Evolutionary conservation across 2,113 vertebrate species (phyloP).

Genomic region (Catharus fuscescens): DNA sequence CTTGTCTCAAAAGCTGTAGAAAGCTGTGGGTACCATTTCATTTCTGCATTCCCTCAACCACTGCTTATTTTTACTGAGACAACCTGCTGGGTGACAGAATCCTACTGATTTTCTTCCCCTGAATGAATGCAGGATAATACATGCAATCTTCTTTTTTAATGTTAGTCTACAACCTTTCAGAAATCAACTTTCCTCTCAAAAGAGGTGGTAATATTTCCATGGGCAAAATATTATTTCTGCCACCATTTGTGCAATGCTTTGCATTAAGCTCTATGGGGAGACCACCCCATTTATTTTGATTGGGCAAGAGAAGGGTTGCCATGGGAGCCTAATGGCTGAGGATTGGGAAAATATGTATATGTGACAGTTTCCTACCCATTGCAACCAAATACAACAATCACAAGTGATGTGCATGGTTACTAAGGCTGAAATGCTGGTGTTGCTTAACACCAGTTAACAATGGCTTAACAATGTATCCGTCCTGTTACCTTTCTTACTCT

Average conservation of each 20-base stretch:
- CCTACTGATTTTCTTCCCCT: conserved; percentile 3
- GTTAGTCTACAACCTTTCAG: background rate
- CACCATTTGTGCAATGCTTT: background rate
- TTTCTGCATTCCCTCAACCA: background rate
- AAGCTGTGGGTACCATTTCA: background rate
- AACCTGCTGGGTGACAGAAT: background rate
- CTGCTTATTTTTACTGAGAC: background rate
- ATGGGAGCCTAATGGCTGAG: background rate
- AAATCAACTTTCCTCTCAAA: background rate
- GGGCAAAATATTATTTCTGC: background rate
- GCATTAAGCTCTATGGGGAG: background rate
- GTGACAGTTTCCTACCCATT: background rate
- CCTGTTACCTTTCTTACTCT: background rate
- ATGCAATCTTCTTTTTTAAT: background rate
- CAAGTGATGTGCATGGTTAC: background rate
- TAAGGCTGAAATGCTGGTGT: background rate
- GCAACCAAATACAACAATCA: background rate
- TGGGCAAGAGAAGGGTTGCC: background rate
- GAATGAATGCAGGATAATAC: background rate
- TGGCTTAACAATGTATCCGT: background rate
- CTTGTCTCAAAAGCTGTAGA: conserved; percentile 11
- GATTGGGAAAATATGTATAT: background rate
- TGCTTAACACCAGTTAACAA: background rate
- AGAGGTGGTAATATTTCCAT: background rate
- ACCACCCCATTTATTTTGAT: background rate